phyloP scores from a whole-genome alignment of 2,113 vertebrate genomes.

The Oxyruncus cristatus region DNA sequence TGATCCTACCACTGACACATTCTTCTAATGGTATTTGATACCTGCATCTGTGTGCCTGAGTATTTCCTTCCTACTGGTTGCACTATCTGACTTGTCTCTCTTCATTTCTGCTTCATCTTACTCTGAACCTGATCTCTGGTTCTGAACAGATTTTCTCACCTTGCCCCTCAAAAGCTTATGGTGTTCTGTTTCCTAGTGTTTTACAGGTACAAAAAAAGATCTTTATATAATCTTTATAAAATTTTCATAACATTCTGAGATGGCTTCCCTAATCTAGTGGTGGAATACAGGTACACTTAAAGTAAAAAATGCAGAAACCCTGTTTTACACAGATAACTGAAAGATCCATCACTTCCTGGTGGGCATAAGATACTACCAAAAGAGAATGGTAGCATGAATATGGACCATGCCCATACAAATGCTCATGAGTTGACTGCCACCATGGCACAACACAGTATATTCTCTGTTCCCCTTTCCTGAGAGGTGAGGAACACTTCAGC shows the following conservation, averaged over 20 bases:
- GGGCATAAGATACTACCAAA: background rate
- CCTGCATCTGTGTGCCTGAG: background rate
- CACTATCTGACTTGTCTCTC: background rate
- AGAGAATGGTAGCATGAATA: background rate
- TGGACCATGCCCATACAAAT: background rate
- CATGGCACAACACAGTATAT: background rate
- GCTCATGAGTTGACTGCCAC: background rate
- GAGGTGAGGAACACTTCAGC: background rate
- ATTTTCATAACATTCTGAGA: background rate
- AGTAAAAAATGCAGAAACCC: background rate
- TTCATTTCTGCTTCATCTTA: background rate
- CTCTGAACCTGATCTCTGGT: background rate
- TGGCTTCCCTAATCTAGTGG: background rate
- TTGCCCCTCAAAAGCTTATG: background rate
- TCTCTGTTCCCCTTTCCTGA: background rate
- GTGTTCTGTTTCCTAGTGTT: background rate
- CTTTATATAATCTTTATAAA: background rate
- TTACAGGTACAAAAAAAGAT: background rate
- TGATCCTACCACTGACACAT: background rate
- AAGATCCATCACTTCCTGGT: background rate
- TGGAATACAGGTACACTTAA: background rate
- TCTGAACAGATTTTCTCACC: background rate
- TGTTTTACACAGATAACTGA: accelerated
- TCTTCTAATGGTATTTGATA: background rate
- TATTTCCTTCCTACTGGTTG: background rate